These are phyloP conservation scores for Brienomyrus brachyistius DNA, from an alignment of 2,113 vertebrate species.

Conservation along the genomic window DNA sequence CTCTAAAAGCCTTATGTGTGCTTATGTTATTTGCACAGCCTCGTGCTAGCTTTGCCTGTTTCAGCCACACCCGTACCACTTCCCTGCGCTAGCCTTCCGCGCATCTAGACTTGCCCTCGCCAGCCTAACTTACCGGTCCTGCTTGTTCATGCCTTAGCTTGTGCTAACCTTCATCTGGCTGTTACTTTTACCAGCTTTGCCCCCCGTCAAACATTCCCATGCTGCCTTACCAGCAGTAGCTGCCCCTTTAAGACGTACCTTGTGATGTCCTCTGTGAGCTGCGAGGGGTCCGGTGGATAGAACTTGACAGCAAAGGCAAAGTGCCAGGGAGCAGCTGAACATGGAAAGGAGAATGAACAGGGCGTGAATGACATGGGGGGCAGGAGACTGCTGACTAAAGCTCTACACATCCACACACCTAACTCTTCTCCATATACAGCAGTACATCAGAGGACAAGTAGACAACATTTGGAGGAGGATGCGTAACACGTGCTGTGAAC, in stretches of 20 bases:
- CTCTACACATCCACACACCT: background rate
- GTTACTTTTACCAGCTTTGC: background rate
- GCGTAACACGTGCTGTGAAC: background rate
- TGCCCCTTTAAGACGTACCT: slow-evolving; percentile 61
- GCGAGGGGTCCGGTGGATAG: slow-evolving; percentile 94
- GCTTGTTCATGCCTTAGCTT: background rate
- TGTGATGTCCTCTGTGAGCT: slow-evolving; percentile 95
- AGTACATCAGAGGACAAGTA: background rate
- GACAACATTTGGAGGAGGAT: background rate
- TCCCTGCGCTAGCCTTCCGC: background rate
- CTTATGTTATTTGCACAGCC: background rate
- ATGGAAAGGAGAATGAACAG: background rate
- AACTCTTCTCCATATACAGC: background rate
- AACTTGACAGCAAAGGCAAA: slow-evolving; percentile 94
- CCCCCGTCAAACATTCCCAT: background rate
- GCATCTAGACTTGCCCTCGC: background rate
- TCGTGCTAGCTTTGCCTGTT: background rate
- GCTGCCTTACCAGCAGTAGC: background rate
- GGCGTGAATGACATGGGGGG: background rate
- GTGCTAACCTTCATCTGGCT: background rate
- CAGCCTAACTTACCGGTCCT: background rate
- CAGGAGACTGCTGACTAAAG: background rate
- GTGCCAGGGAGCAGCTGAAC: slow-evolving; percentile 79
- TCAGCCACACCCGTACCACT: background rate
- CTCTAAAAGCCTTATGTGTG: background rate